Conservation (phyloP, 1,140 invertebrate species). For the Metopolophium dirhodum region DNA sequence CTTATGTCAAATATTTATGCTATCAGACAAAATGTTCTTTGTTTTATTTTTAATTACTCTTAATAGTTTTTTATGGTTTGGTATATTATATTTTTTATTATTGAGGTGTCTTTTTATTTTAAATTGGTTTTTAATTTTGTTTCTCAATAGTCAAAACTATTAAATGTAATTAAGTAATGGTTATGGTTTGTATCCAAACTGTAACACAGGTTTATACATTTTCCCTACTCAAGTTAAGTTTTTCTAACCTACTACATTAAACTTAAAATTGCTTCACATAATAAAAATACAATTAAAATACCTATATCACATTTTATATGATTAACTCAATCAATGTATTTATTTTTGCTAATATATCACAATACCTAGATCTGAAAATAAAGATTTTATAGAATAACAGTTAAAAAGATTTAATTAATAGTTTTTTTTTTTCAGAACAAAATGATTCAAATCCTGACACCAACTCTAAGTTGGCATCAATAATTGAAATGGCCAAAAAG, state of each 20-base stretch:
- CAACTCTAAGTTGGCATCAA: constrained; percentile 67
- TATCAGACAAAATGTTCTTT: background rate
- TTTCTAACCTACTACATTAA: background rate
- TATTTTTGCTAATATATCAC: background rate
- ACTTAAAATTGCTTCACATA: background rate
- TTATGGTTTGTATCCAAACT: background rate
- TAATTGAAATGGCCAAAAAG: constrained; percentile 69
- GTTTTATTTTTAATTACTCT: background rate
- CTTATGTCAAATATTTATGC: background rate
- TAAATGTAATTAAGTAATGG: background rate
- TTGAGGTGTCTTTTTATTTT: background rate
- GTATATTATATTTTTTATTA: background rate
- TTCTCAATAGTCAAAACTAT: too few species aligned
- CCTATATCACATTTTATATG: background rate
- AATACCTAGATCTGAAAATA: background rate
- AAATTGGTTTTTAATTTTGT: background rate
- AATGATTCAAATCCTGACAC: constrained; percentile 65
- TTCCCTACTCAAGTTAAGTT: background rate
- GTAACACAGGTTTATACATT: background rate
- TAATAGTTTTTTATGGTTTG: background rate
- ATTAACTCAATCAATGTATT: background rate
- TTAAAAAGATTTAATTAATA: background rate
- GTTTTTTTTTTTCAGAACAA: background rate
- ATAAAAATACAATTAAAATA: background rate
- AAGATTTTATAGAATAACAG: background rate